These are phyloP conservation scores for Prosapia bicincta DNA, from an alignment of 2,888 invertebrate genomes.

Conservation along the genomic window DNA sequence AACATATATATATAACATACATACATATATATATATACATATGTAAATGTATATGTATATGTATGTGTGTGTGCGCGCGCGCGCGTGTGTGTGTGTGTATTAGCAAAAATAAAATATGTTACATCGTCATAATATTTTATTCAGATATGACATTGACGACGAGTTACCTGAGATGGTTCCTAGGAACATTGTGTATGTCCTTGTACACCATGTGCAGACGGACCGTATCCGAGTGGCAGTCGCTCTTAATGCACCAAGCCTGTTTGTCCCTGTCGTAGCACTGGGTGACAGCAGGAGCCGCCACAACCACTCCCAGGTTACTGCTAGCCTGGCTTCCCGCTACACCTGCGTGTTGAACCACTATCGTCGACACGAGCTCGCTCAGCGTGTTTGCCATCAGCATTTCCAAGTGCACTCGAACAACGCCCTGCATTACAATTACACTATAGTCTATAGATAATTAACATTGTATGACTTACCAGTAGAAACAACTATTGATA, in stretches of 20 bases:
- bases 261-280: slow-evolving; percentile 80
- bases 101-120: too few species aligned
- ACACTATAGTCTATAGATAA: too few species aligned
- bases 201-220: slow-evolving; percentile 71
- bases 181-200: slow-evolving; percentile 72
- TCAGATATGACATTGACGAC: too few species aligned
- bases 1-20: too few species aligned
- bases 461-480: too few species aligned
- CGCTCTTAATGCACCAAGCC: slow-evolving; percentile 73
- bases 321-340: slow-evolving; percentile 22
- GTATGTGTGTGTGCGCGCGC: too few species aligned
- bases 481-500: too few species aligned
- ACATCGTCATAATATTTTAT: too few species aligned
- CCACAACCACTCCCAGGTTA: slow-evolving; percentile 48
- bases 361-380: slow-evolving; percentile 51
- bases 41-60: too few species aligned
- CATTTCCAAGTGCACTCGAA: slow-evolving; percentile 70
- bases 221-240: slow-evolving; percentile 72
- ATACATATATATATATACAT: too few species aligned
- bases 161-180: slow-evolving; percentile 63
- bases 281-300: slow-evolving; percentile 56
- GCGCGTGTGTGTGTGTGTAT: too few species aligned
- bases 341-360: slow-evolving; percentile 26
- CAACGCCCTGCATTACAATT: slow-evolving; percentile 51
- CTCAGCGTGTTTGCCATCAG: slow-evolving; percentile 67